A percentile compares a stretch with the other conserved stretches of the same genome.
These are phyloP conservation scores for Heliornis fulica DNA, from an alignment of 2,113 vertebrate species.

Conservation along the genomic window DNA sequence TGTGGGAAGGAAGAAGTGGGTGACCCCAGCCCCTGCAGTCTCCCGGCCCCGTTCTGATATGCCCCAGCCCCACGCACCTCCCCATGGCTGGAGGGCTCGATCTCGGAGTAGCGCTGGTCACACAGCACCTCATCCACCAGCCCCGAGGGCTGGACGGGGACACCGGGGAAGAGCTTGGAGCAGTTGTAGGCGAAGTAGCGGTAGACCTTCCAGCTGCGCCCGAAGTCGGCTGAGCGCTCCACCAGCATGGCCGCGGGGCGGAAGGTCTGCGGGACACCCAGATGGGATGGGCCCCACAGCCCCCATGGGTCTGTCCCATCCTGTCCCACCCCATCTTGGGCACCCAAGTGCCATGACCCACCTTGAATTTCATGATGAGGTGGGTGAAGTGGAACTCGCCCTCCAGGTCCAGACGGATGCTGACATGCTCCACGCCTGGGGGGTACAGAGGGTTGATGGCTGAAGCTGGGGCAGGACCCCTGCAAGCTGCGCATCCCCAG, in stretches of 20 bases:
- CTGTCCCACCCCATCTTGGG: background rate
- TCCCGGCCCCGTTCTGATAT: accelerated
- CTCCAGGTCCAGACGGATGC: constrained; percentile 86
- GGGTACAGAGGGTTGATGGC: background rate
- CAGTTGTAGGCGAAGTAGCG: constrained; percentile 88
- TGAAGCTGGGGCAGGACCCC: accelerated
- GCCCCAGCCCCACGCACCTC: constrained; percentile 66
- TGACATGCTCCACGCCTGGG: constrained; percentile 81
- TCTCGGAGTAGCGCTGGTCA: constrained; percentile 86
- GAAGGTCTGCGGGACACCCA: constrained; percentile 76
- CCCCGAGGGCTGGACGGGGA: constrained; percentile 63
- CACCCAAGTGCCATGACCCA: background rate
- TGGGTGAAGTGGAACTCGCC: constrained; percentile 88
- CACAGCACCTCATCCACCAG: constrained; percentile 82
- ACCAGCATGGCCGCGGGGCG: constrained; percentile 86
- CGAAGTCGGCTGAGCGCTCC: constrained; percentile 80
- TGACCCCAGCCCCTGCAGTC: background rate
- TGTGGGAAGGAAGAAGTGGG: constrained; percentile 7
- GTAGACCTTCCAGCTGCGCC: constrained; percentile 81
- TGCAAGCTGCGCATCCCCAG: accelerated
- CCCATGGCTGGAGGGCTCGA: constrained; percentile 84
- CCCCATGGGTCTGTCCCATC: accelerated
- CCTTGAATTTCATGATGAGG: constrained; percentile 94
- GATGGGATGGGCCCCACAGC: background rate
- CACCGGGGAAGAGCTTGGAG: constrained; percentile 76